A percentile compares a stretch with the other conserved stretches of the same genome.
phyloP scores from a whole-genome alignment of 2,113 vertebrate species.

The Microtus ochrogaster region DNA sequence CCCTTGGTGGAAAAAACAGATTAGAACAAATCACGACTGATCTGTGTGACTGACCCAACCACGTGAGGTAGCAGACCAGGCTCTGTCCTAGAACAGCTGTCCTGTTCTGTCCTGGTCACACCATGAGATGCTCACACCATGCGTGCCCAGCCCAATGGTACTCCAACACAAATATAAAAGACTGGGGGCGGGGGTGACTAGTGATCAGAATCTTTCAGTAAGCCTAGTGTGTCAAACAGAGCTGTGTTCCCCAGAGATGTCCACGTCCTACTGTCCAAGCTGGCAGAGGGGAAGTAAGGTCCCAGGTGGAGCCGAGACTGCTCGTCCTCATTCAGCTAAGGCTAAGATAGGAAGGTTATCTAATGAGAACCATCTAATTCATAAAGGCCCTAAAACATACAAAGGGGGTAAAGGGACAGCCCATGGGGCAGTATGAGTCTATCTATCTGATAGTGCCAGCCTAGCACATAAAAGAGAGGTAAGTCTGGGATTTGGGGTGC shows the following conservation, averaged over 20 bases:
- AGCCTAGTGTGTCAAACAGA: not conserved
- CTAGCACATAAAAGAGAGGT: not conserved
- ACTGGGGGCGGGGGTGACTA: not conserved
- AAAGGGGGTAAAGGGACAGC: not conserved
- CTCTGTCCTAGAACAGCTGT: not conserved
- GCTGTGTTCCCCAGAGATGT: too few relatives aligned
- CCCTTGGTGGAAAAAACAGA: not conserved
- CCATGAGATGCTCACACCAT: not conserved
- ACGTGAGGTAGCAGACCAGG: not conserved
- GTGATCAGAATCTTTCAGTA: not conserved
- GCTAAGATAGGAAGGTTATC: not conserved
- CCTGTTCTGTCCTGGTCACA: not conserved
- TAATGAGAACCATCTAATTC: not conserved
- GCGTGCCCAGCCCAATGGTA: not conserved
- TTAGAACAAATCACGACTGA: not conserved
- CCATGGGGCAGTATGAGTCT: not conserved
- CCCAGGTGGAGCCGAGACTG: not conserved
- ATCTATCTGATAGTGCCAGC: fast-evolving
- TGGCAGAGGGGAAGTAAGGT: not conserved
- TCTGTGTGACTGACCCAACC: not conserved
- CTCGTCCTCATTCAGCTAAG: not conserved
- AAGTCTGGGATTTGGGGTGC: fast-evolving
- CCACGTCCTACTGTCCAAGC: not conserved
- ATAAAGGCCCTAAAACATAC: not conserved
- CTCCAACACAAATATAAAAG: not conserved